Conservation (phyloP, 2,113 vertebrate species). For the Carassius auratus region DNA sequence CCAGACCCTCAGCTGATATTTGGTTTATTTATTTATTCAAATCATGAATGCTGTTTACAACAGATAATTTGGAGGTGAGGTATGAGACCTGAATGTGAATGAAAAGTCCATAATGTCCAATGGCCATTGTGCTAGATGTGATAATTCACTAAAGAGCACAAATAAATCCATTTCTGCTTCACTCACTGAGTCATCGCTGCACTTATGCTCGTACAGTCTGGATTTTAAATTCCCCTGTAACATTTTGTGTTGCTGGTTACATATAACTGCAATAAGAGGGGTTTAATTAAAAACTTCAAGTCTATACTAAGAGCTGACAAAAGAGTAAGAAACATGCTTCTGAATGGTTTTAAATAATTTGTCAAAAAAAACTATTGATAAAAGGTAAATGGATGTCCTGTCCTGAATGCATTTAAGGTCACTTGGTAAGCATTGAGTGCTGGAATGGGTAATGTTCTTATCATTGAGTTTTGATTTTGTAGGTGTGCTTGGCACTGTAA, state of each 20-base stretch:
- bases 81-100: conserved; percentile 49
- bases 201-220: not conserved
- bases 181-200: not conserved
- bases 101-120: conserved; percentile 30
- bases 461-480: not conserved
- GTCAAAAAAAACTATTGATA: not conserved
- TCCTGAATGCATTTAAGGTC: not conserved
- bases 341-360: not conserved
- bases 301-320: not conserved
- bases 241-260: not conserved
- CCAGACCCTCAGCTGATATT: not conserved
- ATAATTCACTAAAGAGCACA: conserved; percentile 18
- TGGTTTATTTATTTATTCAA: conserved; percentile 50
- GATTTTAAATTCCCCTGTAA: conserved; percentile 7
- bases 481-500: not conserved
- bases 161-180: not conserved
- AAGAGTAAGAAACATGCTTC: not conserved
- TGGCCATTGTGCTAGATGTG: conserved; percentile 18
- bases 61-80: conserved; percentile 39
- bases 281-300: conserved; percentile 6
- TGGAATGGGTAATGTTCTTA: not conserved
- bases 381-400: not conserved
- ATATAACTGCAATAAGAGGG: not conserved
- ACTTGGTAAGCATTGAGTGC: not conserved
- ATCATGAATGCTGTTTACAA: conserved; percentile 50